Base-by-base conservation (phyloP, 2,113 vertebrate genomes). In the Epinephelus lanceolatus region DNA sequence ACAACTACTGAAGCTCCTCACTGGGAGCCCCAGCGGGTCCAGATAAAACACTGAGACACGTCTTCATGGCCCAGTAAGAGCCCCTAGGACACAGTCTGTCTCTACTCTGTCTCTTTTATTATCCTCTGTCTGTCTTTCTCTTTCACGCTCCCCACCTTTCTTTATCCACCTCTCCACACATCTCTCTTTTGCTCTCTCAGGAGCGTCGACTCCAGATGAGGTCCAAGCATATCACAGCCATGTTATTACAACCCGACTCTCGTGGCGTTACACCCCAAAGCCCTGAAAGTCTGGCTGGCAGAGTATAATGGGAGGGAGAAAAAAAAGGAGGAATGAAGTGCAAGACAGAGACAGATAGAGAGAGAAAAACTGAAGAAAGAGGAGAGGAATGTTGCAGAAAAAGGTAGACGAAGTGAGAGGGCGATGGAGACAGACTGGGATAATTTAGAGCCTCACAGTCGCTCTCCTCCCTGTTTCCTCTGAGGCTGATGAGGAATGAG, bases 221-320 rank as follows among this genome's bases (percentile, higher is more conserved):
- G 76, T 92, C 94, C 92, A 94, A 95, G 81, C 87, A 93, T 93
- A 94, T 93, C 89, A 94, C 60, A 79, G 72, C 60, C 56, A 1
- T 93, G 92, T 93, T 94, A 89, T 92, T 93, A 81, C 88, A 94
- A 88, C 83, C 86, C 80, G 80, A 87, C 78, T 87, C 80, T 85
- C 19, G 62, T 66, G 76, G 83, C 2, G 45, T 75, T 88, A 78
- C 82, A 74, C 80, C 81, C 86, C 81, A 78, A 88, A 85, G 53
- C 89, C 85, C 80, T 57, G 15, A 75, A 90, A 83, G 84, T 90
- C 87, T 91, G 75, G 73, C 80, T 93, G 89, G 92, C 86, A 89
- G 45, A 86, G 76, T 45, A 49, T n/a, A 74, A 83, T 63, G 56
- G 53, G 82, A 91, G 70, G 13, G 47, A 56, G 80, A 85, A 70